Evolutionary conservation across 2,113 vertebrate genomes (phyloP), one percentile per base, ranked within the genome.

Genomic region (Sialia sialis): DNA sequence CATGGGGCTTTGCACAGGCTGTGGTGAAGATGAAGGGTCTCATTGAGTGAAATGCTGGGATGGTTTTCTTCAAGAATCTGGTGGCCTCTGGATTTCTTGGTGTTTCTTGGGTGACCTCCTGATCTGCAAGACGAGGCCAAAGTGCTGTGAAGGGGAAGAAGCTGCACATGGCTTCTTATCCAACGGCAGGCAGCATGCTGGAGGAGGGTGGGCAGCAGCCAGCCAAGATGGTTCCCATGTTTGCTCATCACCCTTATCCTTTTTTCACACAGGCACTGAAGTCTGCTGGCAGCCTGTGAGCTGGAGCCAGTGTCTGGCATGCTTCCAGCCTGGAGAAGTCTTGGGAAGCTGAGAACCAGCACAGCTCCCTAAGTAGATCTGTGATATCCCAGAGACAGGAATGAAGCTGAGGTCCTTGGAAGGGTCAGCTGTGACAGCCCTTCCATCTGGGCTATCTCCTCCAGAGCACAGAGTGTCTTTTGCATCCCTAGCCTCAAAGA

Each of bases 21-120:
- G 52, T 39, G 39, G 5, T 3, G 4, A 26, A 51, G 43, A 38
- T 1, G 5, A 26, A 74, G 17, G n/a, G 5, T 54, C 36, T 38
- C 9, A 1, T 2, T 30, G 34, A 46, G 16, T 39, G n/a, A 59
- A 74, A 7, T 1, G 1, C n/a, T 4, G n/a, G 10, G 9, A 41
- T 64, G 39, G 4, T 49, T 88, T 84, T 67, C 38, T 49, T 49
- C 46, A 75, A 39, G 52, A 27, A 38, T 51, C 16, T 20, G 27
- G 16, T 60, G 70, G 48, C 9, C 11, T 27, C 43, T 88, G 56
- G 6, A n/a, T 59, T 52, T 55, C n/a, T 41, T 72, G 19, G 4
- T 4, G 3, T 19, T 26, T 20, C 36, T 60, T 69, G n/a, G 19
- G 46, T 58, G 30, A 25, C 39, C 58, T 79, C 14, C 16, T 67